phyloP scores from a whole-genome alignment of 2,888 invertebrate genomes.

The Epinotia ramella region DNA sequence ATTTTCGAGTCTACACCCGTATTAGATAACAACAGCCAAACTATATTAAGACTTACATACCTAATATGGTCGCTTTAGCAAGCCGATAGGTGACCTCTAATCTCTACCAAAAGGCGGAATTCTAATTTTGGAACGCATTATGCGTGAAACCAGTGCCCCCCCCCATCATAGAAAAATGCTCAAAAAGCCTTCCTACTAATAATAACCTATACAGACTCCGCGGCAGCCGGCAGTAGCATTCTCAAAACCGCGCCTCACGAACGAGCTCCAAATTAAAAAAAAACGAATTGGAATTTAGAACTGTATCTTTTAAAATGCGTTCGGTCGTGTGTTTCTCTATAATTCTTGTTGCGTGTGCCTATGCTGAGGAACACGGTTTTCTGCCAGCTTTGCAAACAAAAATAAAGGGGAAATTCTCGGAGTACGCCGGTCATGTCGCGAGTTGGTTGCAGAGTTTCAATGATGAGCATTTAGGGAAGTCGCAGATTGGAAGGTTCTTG shows the following conservation, averaged over 20 bases:
- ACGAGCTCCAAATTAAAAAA: slow-evolving; percentile 48
- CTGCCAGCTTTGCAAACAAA: slow-evolving; percentile 56
- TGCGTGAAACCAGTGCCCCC: slow-evolving; percentile 28
- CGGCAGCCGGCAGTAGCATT: slow-evolving; percentile 55
- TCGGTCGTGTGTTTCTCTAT: slow-evolving; percentile 51
- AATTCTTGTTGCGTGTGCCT: slow-evolving; percentile 40
- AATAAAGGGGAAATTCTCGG: slow-evolving; percentile 59
- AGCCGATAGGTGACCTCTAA: slow-evolving; percentile 15
- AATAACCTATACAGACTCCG: slow-evolving; percentile 35
- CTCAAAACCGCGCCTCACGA: slow-evolving; percentile 52
- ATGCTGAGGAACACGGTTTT: slow-evolving; percentile 46
- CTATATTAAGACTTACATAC: too few species aligned
- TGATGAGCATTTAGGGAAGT: slow-evolving; percentile 65
- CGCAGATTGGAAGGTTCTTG: slow-evolving; percentile 64
- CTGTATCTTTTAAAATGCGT: slow-evolving; percentile 49
- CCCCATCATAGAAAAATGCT: slow-evolving; percentile 30
- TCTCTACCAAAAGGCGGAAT: slow-evolving; percentile 28
- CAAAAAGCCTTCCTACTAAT: slow-evolving; percentile 27
- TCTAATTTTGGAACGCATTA: slow-evolving; percentile 27
- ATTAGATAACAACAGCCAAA: too few species aligned
- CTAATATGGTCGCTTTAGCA: not conserved
- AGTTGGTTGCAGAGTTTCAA: slow-evolving; percentile 67
- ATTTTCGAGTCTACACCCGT: too few species aligned
- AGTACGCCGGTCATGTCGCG: slow-evolving; percentile 55
- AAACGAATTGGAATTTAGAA: not conserved